These are phyloP conservation scores for Tachina lurida DNA, from an alignment of 2,888 invertebrate genomes.

Conservation along the genomic window DNA sequence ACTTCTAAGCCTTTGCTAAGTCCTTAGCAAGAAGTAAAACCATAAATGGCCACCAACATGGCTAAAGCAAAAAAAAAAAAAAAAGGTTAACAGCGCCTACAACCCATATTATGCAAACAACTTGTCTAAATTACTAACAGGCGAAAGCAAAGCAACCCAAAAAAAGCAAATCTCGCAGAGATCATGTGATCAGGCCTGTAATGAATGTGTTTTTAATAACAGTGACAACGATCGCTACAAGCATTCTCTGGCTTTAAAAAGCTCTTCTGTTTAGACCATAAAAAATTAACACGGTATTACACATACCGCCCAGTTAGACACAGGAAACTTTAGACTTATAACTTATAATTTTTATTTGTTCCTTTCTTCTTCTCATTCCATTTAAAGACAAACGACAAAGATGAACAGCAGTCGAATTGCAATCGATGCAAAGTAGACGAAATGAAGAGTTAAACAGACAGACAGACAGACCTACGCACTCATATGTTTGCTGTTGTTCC, in stretches of 20 bases:
- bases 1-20: slow-evolving; percentile 39
- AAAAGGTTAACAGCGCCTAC: slow-evolving; percentile 70
- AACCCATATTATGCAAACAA: slow-evolving; percentile 45
- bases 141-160: slow-evolving; percentile 4
- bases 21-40: slow-evolving; percentile 47
- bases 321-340: slow-evolving; percentile 63
- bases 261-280: slow-evolving; percentile 45
- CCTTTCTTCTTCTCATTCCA: slow-evolving; percentile 9
- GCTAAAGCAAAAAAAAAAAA: slow-evolving; percentile 15
- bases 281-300: slow-evolving; percentile 54
- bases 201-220: slow-evolving; percentile 83
- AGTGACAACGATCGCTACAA: slow-evolving; percentile 81
- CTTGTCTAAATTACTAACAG: slow-evolving; percentile 22
- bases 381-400: slow-evolving; percentile 73
- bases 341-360: slow-evolving; percentile 3
- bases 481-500: slow-evolving; percentile 21
- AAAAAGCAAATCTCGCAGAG: slow-evolving; percentile 4
- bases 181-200: slow-evolving; percentile 76
- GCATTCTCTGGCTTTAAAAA: slow-evolving; percentile 61
- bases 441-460: slow-evolving; percentile 34
- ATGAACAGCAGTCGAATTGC: slow-evolving; percentile 82
- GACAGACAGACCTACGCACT: slow-evolving; percentile 61
- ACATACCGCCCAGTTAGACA: slow-evolving; percentile 67
- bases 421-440: slow-evolving; percentile 78
- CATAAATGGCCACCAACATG: slow-evolving; percentile 68